A percentile compares a stretch with the other conserved stretches of the same genome.
Evolutionary conservation across 2,797 vertebrate species (phyloP).

Genomic region (Crocidura indochinensis): DNA sequence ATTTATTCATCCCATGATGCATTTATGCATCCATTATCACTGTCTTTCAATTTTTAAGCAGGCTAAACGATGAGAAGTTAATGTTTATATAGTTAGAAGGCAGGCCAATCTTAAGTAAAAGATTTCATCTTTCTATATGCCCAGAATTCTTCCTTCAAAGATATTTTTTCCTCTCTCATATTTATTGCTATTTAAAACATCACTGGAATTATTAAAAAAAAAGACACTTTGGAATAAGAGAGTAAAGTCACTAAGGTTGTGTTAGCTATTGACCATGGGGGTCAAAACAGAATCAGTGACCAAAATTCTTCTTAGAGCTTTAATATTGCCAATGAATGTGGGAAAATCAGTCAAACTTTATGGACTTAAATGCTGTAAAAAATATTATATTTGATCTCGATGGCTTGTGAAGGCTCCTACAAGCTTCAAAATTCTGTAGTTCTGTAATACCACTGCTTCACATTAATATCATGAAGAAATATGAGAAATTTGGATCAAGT

Average conservation of each 20-base stretch:
- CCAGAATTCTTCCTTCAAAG: conserved; percentile 28
- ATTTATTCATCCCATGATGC: conserved; percentile 84
- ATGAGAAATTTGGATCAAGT: conserved; percentile 60
- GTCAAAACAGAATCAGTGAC: background rate
- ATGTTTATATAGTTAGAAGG: conserved; percentile 61
- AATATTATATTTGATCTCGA: conserved; percentile 25
- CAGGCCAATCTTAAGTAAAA: conserved; percentile 66
- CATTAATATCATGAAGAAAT: conserved; percentile 51
- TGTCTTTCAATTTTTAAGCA: conserved; percentile 82
- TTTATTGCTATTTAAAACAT: conserved; percentile 71
- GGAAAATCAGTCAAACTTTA: conserved; percentile 41
- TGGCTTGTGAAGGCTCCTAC: background rate
- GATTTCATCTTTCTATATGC: conserved; percentile 37
- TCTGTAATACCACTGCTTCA: background rate
- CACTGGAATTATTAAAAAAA: conserved; percentile 58
- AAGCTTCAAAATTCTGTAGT: background rate
- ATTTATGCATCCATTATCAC: conserved; percentile 79
- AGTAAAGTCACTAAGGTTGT: conserved; percentile 43
- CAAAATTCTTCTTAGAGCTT: conserved; percentile 25
- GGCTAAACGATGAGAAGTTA: conserved; percentile 82
- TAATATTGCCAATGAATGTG: background rate
- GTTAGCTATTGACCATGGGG: conserved; percentile 53
- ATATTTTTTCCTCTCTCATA: conserved; percentile 9
- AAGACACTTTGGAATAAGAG: conserved; percentile 52
- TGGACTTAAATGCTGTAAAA: conserved; percentile 49